A percentile compares a stretch with the other conserved stretches of the same genome.
These are phyloP conservation scores for Plagodis pulveraria DNA, from an alignment of 2,888 invertebrate genomes.

Conservation along the genomic window DNA sequence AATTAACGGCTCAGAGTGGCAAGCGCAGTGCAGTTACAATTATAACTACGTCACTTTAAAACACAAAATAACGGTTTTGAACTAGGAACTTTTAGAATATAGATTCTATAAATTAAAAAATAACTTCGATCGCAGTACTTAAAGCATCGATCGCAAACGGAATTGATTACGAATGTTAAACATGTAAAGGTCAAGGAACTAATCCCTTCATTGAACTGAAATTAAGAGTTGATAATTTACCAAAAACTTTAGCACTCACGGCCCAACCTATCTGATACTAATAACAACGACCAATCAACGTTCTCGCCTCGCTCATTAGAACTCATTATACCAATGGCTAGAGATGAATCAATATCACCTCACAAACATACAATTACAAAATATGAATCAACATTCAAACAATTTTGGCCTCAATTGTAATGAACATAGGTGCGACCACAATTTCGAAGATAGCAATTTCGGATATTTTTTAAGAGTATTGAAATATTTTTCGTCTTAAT, in stretches of 20 bases:
- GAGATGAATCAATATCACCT: slow-evolving; percentile 51
- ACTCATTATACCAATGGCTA: slow-evolving; percentile 50
- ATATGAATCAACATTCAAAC: slow-evolving; percentile 22
- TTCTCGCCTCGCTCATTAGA: slow-evolving; percentile 54
- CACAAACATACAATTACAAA: slow-evolving; percentile 30
- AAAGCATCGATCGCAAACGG: not conserved
- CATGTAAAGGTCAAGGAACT: slow-evolving; percentile 31
- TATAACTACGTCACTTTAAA: too few relatives aligned
- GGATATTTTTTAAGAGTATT: slow-evolving; percentile 27
- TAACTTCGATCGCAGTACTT: too few relatives aligned
- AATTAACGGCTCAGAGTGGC: too few relatives aligned
- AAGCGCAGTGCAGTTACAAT: too few relatives aligned
- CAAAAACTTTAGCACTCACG: slow-evolving; percentile 35
- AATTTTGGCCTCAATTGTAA: slow-evolving; percentile 27
- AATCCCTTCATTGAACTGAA: slow-evolving; percentile 31
- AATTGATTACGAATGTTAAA: slow-evolving; percentile 15
- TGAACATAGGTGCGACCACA: slow-evolving; percentile 13
- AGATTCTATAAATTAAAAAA: too few relatives aligned
- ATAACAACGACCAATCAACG: slow-evolving; percentile 57
- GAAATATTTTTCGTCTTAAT: slow-evolving; percentile 42
- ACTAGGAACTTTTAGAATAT: too few relatives aligned
- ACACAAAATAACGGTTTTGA: too few relatives aligned
- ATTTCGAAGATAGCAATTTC: slow-evolving; percentile 10
- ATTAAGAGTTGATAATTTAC: slow-evolving; percentile 34
- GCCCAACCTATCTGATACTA: slow-evolving; percentile 41